These are phyloP conservation scores for Drosophila phalerata DNA, from an alignment of 2,888 invertebrate genomes.

Conservation along the genomic window DNA sequence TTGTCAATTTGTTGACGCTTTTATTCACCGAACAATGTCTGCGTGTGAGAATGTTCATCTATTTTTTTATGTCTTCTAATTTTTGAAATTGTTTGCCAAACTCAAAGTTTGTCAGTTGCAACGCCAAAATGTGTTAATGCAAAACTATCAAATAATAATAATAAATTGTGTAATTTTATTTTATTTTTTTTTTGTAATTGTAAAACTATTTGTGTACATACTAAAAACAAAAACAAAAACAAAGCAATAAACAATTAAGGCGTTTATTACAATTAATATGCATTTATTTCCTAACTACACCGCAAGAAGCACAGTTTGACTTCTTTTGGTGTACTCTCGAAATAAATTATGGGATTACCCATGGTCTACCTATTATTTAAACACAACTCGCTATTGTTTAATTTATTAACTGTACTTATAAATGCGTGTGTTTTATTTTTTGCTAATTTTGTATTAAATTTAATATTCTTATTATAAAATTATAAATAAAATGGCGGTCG, in stretches of 20 bases:
- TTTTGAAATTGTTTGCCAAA: slow-evolving; percentile 60
- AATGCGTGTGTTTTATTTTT: slow-evolving; percentile 65
- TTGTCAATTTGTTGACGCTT: slow-evolving; percentile 28
- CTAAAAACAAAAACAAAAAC: slow-evolving; percentile 52
- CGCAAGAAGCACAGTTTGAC: slow-evolving; percentile 59
- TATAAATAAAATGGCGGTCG: slow-evolving; percentile 60
- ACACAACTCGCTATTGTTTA: slow-evolving; percentile 67
- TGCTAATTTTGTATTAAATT: slow-evolving; percentile 66
- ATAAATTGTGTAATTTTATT: slow-evolving; percentile 31
- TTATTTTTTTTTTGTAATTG: slow-evolving; percentile 44
- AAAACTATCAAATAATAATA: slow-evolving; percentile 50
- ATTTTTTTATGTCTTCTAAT: slow-evolving; percentile 8
- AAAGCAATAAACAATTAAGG: slow-evolving; percentile 27
- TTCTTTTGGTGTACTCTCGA: slow-evolving; percentile 76
- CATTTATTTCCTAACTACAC: slow-evolving; percentile 78
- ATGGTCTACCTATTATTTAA: slow-evolving; percentile 29
- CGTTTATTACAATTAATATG: slow-evolving; percentile 61
- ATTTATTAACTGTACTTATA: slow-evolving; percentile 84
- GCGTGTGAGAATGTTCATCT: slow-evolving; percentile 12
- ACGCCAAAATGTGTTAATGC: slow-evolving; percentile 66
- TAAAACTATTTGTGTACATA: slow-evolving; percentile 71
- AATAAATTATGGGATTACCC: slow-evolving; percentile 56
- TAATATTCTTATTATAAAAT: slow-evolving; percentile 66
- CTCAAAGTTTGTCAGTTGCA: slow-evolving; percentile 69
- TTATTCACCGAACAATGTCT: not conserved